Evolutionary conservation across 2,888 invertebrate species (phyloP).

Genomic region (Periphyllus acericola): DNA sequence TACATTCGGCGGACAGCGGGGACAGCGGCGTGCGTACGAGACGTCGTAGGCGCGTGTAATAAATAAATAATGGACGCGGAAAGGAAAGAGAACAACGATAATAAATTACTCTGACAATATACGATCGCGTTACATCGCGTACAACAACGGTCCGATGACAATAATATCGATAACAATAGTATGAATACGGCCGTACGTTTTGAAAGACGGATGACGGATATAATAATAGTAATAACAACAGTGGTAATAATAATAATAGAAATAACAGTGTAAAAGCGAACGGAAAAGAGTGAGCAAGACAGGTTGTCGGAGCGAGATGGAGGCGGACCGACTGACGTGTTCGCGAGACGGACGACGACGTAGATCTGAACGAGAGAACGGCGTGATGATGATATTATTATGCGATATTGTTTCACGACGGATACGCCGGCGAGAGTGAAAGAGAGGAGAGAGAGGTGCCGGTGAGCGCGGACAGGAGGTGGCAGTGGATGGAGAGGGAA

Average conservation of each 20-base stretch:
- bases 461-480: neutral
- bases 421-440: neutral
- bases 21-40: neutral
- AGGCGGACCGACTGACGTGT: neutral
- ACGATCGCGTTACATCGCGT: too few species aligned
- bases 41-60: neutral
- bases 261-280: too few species aligned
- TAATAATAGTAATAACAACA: neutral
- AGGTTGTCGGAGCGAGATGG: neutral
- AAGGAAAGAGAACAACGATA: too few species aligned
- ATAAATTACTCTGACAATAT: too few species aligned
- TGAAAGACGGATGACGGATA: too few species aligned
- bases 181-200: too few species aligned
- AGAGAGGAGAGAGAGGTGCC: neutral
- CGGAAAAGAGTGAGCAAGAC: neutral
- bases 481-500: neutral
- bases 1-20: neutral
- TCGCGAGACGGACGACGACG: conserved; percentile 24
- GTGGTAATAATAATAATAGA: too few species aligned
- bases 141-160: too few species aligned
- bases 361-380: conserved; percentile 11
- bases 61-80: neutral
- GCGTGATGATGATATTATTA: neutral
- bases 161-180: too few species aligned
- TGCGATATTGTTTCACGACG: conserved; percentile 2